Conservation (phyloP, 92 coral and sea anemone genomes). For the Parazoanthus atlanticus region DNA sequence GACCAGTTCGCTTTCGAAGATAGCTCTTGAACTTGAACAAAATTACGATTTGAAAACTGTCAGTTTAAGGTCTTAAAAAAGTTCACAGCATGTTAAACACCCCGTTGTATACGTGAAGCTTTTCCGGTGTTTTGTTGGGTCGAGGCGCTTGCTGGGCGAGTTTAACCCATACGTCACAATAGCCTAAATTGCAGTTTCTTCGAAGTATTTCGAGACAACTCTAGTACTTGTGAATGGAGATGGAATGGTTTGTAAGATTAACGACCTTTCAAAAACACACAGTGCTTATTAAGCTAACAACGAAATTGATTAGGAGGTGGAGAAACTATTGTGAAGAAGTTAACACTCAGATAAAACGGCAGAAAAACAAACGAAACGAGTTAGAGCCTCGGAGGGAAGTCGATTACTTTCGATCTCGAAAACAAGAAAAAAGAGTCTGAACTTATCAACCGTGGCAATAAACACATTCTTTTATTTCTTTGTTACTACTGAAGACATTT, state of each 20-base stretch:
- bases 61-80: neutral
- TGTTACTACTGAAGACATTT: too few species aligned
- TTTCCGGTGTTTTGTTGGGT: slow-evolving; percentile 45
- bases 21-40: slow-evolving; percentile 5
- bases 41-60: neutral
- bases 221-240: slow-evolving; percentile 27
- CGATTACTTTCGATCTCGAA: neutral
- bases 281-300: slow-evolving; percentile 37
- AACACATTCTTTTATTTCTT: too few species aligned
- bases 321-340: slow-evolving; percentile 13
- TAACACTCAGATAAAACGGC: neutral
- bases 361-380: neutral
- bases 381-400: neutral
- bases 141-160: slow-evolving; percentile 25
- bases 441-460: too few species aligned
- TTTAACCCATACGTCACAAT: slow-evolving; percentile 15
- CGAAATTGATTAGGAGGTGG: slow-evolving; percentile 36
- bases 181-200: slow-evolving; percentile 25
- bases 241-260: slow-evolving; percentile 19
- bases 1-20: neutral
- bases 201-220: slow-evolving; percentile 10
- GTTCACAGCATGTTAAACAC: slow-evolving; percentile 29
- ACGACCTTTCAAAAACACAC: slow-evolving; percentile 41
- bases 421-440: too few species aligned
- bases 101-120: slow-evolving; percentile 17